These are phyloP conservation scores for Drepana falcataria DNA, from an alignment of 2,888 invertebrate species.

Conservation along the genomic window DNA sequence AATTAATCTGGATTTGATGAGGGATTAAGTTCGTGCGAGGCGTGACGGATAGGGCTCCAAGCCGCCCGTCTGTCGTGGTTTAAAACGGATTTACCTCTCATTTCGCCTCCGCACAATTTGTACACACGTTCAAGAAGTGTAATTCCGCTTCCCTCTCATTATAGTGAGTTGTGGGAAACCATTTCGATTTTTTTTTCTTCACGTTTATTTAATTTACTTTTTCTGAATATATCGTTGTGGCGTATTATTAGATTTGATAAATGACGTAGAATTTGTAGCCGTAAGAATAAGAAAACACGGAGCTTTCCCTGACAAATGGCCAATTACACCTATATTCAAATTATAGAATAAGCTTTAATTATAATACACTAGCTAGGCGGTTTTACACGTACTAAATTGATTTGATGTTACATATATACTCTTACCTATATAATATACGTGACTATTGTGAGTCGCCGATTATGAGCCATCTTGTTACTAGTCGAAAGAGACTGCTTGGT, in stretches of 20 bases:
- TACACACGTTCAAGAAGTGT: constrained; percentile 56
- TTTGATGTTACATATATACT: no score
- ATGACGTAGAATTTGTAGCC: no score
- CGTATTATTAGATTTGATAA: not conserved
- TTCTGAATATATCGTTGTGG: not conserved
- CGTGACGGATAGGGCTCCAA: constrained; percentile 70
- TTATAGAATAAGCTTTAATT: no score
- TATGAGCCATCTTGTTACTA: no score
- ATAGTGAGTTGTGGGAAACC: constrained; percentile 15
- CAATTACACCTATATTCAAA: no score
- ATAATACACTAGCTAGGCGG: no score
- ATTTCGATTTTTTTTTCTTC: not conserved
- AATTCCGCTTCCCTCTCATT: constrained; percentile 32
- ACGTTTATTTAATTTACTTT: not conserved
- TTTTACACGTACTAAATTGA: no score
- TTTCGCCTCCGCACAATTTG: constrained; percentile 60
- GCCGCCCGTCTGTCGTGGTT: constrained; percentile 59
- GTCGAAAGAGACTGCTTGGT: no score
- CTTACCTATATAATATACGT: no score
- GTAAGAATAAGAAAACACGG: no score
- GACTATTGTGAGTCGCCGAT: no score
- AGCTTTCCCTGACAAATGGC: no score
- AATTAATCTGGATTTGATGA: constrained; percentile 77
- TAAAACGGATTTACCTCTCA: constrained; percentile 69
- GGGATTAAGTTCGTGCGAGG: constrained; percentile 70